Conservation (phyloP, 2,113 vertebrate genomes). For the Ophthalmolycus amberensis region DNA sequence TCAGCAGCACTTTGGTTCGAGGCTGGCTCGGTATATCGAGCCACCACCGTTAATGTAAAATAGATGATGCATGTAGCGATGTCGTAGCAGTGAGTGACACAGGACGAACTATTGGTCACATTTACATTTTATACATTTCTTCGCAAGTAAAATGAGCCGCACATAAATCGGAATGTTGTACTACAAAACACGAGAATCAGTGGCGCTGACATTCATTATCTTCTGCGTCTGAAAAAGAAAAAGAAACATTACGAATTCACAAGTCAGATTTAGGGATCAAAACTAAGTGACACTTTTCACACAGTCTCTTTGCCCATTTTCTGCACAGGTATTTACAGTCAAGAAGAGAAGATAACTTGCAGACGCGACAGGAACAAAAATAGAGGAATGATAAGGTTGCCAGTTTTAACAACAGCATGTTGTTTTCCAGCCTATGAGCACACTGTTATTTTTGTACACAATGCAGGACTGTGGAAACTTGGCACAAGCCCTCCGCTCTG, state of each 20-base stretch:
- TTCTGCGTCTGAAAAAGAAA: not conserved
- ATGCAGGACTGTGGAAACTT: slow-evolving; percentile 18
- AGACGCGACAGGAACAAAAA: not conserved
- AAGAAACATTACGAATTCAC: slow-evolving; percentile 16
- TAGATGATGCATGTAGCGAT: slow-evolving; percentile 42
- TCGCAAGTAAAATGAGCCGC: slow-evolving; percentile 17
- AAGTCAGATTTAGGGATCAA: not conserved
- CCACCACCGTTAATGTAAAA: slow-evolving; percentile 13
- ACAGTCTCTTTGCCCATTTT: not conserved
- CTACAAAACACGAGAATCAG: slow-evolving; percentile 22
- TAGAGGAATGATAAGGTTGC: not conserved
- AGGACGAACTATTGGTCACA: slow-evolving; percentile 11
- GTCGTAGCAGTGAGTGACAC: slow-evolving; percentile 14
- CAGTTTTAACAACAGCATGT: slow-evolving; percentile 1
- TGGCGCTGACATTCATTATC: slow-evolving; percentile 22
- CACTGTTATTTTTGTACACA: slow-evolving; percentile 15
- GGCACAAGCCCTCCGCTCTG: slow-evolving; percentile 26
- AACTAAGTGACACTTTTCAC: not conserved
- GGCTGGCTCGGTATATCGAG: slow-evolving; percentile 21
- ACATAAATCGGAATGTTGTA: not conserved
- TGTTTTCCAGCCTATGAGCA: not conserved
- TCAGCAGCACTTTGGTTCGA: slow-evolving; percentile 73
- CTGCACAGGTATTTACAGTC: slow-evolving; percentile 32
- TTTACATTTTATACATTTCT: slow-evolving; percentile 26
- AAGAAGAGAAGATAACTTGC: not conserved